Base-by-base conservation (phyloP, 2,113 vertebrate species). In the Petromus typicus region DNA sequence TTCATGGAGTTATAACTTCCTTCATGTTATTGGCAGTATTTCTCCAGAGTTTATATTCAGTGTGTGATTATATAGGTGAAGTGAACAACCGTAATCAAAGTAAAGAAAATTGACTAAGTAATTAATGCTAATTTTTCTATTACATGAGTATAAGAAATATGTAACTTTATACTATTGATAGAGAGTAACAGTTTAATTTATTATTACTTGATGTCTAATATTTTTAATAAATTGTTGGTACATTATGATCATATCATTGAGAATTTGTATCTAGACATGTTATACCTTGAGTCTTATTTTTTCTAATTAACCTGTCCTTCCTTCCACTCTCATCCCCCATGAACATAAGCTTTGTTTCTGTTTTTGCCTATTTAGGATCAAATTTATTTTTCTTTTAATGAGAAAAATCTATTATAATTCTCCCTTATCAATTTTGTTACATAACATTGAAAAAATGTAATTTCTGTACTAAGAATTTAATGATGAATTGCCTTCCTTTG, bases 71-170 rank as follows among this genome's bases (percentile, higher is more conserved):
- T 4, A 75, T 4, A 12, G 43, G 59, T 8, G 54, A 61, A 97
- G 86, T 17, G 0, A 83, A 95, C 67, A 76, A 92, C 34, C 23
- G 71, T 34, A 22, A 20, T 89, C 14, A 93, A 89, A 94, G 83
- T 37, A 37, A 97, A 12, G 61, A 92, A 96, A 93, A 96, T 76
- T 18, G 23, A 27, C 27, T 63, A 94, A 95, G 80, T 32, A 76
- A 2, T 54, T n/a, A 1, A 59, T 83, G 71, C 69, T 79, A 73
- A 6, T 3, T 1, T 61, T 89, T 96, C 67, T 7, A 32, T 83
- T 82, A 25, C 6, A 54, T 0, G 61, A 61, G 86, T 27, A 89
- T 4, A 25, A 4, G 0, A 87, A 75, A 94, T 56, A 56, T 7
- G 45, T 45, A 43, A 34, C 17, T 75, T 63, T 82, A 59, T 63